Evolutionary conservation across 2,113 vertebrate genomes (phyloP).

Genomic region (Erythrolamprus reginae): DNA sequence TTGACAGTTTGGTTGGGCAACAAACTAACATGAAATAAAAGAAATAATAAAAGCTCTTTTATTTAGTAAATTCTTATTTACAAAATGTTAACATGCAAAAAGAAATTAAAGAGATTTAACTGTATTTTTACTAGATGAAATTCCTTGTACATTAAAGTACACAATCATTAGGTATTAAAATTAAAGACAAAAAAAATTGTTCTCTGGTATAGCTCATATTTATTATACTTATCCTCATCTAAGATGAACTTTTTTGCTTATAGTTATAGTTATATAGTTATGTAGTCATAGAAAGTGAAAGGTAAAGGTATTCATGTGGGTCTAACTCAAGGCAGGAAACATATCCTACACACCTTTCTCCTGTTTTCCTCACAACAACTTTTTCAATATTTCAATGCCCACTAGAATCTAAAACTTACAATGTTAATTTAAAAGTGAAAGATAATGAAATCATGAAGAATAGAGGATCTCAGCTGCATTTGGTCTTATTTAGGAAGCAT

Average conservation of each 20-base stretch:
- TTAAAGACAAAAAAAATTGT: neutral
- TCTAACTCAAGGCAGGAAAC: neutral
- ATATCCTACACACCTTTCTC: neutral
- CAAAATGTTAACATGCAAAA: neutral
- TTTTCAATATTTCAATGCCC: neutral
- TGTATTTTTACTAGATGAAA: neutral
- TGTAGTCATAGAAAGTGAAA: neutral
- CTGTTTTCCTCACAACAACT: neutral
- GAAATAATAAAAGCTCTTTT: constrained; percentile 15
- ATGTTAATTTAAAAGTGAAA: constrained; percentile 22
- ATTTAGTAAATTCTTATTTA: neutral
- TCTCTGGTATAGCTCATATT: neutral
- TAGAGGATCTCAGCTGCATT: constrained; percentile 24
- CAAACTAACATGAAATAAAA: constrained; percentile 76
- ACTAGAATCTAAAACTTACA: constrained; percentile 7
- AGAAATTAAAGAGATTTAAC: neutral
- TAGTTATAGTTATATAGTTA: no score
- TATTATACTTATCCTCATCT: neutral
- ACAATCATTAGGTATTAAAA: neutral
- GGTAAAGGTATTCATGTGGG: neutral
- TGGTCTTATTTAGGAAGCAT: constrained; percentile 36
- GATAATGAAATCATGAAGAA: constrained; percentile 13
- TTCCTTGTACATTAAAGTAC: neutral
- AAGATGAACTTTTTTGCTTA: neutral
- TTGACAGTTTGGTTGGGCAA: constrained; percentile 97